These are phyloP conservation scores for Conistra vaccinii DNA, from an alignment of 2,888 invertebrate species.

Conservation along the genomic window DNA sequence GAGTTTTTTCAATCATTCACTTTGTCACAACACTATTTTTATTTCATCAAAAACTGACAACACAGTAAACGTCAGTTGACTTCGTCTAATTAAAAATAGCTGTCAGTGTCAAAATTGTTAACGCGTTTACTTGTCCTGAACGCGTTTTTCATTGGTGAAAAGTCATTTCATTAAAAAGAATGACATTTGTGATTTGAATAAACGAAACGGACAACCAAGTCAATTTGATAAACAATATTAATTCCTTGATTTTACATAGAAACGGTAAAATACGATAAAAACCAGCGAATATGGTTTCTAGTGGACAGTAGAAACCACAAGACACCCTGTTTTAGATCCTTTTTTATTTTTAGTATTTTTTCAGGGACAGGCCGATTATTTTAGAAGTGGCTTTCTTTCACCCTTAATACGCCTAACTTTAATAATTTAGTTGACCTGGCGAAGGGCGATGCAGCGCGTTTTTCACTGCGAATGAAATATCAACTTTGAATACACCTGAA, in stretches of 20 bases:
- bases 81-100: no score
- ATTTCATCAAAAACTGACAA: no score
- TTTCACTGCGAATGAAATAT: background rate
- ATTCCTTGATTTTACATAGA: background rate
- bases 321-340: constrained; percentile 33
- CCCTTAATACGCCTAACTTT: background rate
- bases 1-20: no score
- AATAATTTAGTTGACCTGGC: background rate
- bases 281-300: constrained; percentile 7
- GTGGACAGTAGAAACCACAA: constrained; percentile 14
- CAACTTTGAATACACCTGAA: background rate
- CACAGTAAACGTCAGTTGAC: no score
- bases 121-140: no score
- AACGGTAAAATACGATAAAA: constrained; percentile 6
- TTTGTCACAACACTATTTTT: no score
- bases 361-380: background rate
- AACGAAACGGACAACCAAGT: no score
- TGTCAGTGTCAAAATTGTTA: no score
- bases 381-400: background rate
- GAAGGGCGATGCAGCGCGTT: background rate
- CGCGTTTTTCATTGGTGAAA: no score
- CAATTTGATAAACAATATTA: background rate
- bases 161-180: no score
- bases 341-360: background rate
- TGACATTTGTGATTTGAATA: background rate